Percentiles rank a stretch among this genome's conserved stretches.
phyloP scores from a whole-genome alignment of 2,797 vertebrate species.

The Diceros bicornis region DNA sequence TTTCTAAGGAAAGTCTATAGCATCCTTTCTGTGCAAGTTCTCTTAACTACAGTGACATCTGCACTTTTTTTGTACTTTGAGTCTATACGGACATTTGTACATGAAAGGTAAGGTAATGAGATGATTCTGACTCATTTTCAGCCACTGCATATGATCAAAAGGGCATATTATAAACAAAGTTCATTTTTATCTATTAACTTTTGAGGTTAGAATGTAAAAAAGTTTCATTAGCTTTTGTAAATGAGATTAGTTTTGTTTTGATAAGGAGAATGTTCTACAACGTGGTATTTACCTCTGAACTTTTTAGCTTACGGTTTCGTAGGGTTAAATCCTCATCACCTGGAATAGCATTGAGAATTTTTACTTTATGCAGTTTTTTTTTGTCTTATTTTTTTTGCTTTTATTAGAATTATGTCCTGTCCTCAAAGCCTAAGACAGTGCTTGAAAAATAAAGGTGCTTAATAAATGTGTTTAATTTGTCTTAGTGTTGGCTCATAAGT shows the following conservation, averaged over 20 bases:
- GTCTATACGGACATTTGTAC: constrained; percentile 93
- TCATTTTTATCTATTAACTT: constrained; percentile 26
- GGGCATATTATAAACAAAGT: not conserved
- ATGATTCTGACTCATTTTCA: constrained; percentile 3
- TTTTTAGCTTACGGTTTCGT: constrained; percentile 43
- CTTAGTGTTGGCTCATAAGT: constrained; percentile 38
- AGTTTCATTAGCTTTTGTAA: not conserved
- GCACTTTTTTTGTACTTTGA: constrained; percentile 94
- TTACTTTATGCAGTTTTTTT: not conserved
- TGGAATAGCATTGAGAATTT: constrained; percentile 55
- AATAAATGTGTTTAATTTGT: not conserved
- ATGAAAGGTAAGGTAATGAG: constrained; percentile 91
- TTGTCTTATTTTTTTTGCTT: not conserved
- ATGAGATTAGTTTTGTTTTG: constrained; percentile 46
- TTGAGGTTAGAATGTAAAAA: constrained; percentile 44
- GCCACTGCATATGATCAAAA: constrained; percentile 22
- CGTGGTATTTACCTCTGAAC: not conserved
- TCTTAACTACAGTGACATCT: constrained; percentile 94
- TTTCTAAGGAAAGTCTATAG: constrained; percentile 98
- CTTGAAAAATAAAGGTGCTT: constrained; percentile 49
- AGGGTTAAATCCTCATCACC: constrained; percentile 1
- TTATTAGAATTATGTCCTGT: constrained; percentile 7
- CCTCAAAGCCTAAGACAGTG: not conserved
- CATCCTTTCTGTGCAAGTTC: constrained; percentile 95
- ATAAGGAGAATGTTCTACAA: constrained; percentile 41